phyloP scores from a whole-genome alignment of 2,888 invertebrate genomes.

The Leucophenga maculata region DNA sequence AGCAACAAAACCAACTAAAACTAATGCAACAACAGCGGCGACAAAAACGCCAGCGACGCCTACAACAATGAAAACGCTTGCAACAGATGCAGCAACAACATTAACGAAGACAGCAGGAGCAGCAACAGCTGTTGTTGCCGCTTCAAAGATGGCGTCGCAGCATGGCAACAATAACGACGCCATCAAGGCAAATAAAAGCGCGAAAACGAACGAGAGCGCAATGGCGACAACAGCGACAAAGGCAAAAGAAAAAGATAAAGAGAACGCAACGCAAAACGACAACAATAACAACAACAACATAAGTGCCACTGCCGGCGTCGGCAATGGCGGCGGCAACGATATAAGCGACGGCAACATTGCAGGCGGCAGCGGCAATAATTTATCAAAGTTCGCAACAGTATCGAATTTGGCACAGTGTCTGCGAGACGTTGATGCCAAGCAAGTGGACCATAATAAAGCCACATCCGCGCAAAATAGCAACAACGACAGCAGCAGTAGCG shows the following conservation, averaged over 20 bases:
- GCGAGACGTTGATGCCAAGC: constrained; percentile 72
- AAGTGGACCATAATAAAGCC: constrained; percentile 70
- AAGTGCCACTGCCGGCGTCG: background rate
- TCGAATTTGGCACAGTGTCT: constrained; percentile 72
- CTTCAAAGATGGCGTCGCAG: background rate
- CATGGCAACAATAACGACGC: background rate
- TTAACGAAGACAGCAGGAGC: background rate
- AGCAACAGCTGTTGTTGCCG: constrained; percentile 20
- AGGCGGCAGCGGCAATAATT: constrained; percentile 65
- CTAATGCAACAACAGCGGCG: constrained; percentile 38
- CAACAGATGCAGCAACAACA: constrained; percentile 36
- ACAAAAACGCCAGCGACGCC: constrained; percentile 29
- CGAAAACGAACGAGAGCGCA: constrained; percentile 9
- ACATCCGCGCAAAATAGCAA: constrained; percentile 67
- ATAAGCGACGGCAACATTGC: constrained; percentile 38
- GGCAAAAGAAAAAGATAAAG: constrained; percentile 23
- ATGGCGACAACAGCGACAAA: constrained; percentile 24
- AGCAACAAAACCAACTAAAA: constrained; percentile 27
- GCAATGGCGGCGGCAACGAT: constrained; percentile 50
- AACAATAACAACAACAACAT: constrained; percentile 32
- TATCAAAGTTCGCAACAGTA: constrained; percentile 73
- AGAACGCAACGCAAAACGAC: constrained; percentile 13
- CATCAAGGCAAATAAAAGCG: background rate
- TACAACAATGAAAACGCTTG: constrained; percentile 32
- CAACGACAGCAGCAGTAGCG: constrained; percentile 21